Percentiles rank a stretch among this genome's conserved stretches.
Conservation (phyloP, 2,797 vertebrate species). For the Channa striata region DNA sequence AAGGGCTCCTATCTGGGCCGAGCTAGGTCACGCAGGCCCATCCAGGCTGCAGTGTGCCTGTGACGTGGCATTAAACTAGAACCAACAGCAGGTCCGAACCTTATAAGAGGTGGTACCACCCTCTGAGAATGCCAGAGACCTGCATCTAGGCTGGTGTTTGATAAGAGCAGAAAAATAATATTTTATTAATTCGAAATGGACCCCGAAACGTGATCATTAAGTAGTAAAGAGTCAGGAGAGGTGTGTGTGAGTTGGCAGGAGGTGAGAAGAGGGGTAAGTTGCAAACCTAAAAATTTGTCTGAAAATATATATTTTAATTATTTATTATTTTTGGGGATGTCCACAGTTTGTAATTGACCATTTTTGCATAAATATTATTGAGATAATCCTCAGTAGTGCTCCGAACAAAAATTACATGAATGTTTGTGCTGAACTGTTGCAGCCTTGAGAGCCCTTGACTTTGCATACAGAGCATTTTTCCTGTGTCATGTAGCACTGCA, state of each 20-base stretch:
- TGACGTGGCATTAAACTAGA: conserved; percentile 81
- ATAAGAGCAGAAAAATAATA: conserved; percentile 51
- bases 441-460: conserved; percentile 47
- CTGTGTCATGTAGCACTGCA: background rate
- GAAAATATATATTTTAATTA: conserved; percentile 8
- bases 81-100: conserved; percentile 74
- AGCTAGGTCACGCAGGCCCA: conserved; percentile 72
- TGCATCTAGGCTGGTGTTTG: conserved; percentile 42
- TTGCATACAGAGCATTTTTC: conserved; percentile 15
- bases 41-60: conserved; percentile 64
- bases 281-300: background rate
- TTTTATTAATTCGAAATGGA: conserved; percentile 55
- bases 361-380: conserved; percentile 12
- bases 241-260: conserved; percentile 39
- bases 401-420: conserved; percentile 1
- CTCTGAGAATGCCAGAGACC: conserved; percentile 56
- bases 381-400: background rate
- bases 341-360: background rate
- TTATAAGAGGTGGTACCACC: conserved; percentile 78
- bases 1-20: conserved; percentile 73
- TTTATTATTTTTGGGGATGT: background rate
- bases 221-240: conserved; percentile 26
- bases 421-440: conserved; percentile 24
- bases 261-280: conserved; percentile 49
- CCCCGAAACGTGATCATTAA: conserved; percentile 41